Percentiles rank a stretch among this genome's conserved stretches.
Evolutionary conservation across 92 coral and sea anemone species (phyloP).

Genomic region (Epizoanthus scotinus): DNA sequence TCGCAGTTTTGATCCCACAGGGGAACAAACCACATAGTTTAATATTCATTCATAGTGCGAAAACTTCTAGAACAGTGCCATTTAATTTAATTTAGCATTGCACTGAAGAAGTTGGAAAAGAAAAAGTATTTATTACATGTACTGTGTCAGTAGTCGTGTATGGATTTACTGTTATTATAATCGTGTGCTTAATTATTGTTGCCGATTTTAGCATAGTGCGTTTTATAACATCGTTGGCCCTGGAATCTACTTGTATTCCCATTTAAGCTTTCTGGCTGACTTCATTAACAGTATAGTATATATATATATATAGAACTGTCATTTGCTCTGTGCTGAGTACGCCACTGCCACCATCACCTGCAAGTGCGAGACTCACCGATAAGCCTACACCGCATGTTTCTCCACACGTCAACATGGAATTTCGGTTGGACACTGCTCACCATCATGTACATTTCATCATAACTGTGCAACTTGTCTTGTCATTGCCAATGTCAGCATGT

Average conservation of each 20-base stretch:
- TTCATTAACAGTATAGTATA: not conserved
- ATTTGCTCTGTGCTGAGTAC: slow-evolving; percentile 36
- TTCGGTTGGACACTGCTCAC: slow-evolving; percentile 26
- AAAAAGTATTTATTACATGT: slow-evolving; percentile 20
- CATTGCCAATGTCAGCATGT: slow-evolving; percentile 5
- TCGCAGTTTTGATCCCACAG: not conserved
- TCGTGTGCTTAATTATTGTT: too few relatives aligned
- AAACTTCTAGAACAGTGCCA: not conserved
- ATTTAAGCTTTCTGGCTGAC: not conserved
- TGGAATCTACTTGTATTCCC: not conserved
- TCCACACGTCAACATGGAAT: slow-evolving; percentile 26
- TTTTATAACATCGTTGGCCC: too few relatives aligned
- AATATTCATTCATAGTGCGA: slow-evolving; percentile 4
- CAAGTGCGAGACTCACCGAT: slow-evolving; percentile 33
- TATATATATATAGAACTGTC: slow-evolving; percentile 11
- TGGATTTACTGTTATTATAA: not conserved
- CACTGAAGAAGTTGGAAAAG: slow-evolving; percentile 19
- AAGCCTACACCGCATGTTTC: slow-evolving; percentile 8
- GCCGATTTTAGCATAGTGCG: too few relatives aligned
- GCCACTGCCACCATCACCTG: slow-evolving; percentile 17
- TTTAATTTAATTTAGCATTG: slow-evolving; percentile 12
- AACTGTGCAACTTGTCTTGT: slow-evolving; percentile 27
- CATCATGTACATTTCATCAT: slow-evolving; percentile 4
- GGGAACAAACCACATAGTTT: not conserved
- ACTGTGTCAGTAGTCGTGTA: not conserved